phyloP scores from a whole-genome alignment of 2,113 vertebrate species.

The Austrofundulus limnaeus region DNA sequence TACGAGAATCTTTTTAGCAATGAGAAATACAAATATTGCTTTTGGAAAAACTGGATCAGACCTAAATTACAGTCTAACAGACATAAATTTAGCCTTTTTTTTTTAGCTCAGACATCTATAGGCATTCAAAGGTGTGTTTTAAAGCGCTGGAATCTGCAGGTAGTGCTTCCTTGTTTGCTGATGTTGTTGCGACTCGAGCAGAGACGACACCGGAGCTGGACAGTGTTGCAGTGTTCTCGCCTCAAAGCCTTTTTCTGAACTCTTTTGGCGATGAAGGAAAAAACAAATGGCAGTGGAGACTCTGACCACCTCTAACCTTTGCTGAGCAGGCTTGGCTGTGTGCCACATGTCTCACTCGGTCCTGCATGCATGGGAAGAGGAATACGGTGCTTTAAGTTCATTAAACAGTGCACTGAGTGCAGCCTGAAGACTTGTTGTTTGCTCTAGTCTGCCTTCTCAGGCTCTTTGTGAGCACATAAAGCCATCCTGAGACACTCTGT shows the following conservation, averaged over 20 bases:
- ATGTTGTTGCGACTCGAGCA: slow-evolving; percentile 17
- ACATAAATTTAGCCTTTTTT: too few relatives aligned
- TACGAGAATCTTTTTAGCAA: too few relatives aligned
- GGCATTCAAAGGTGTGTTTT: too few relatives aligned
- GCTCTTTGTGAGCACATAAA: slow-evolving; percentile 31
- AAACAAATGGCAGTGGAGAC: slow-evolving; percentile 26
- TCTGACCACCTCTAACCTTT: slow-evolving; percentile 59
- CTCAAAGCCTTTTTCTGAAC: slow-evolving; percentile 17
- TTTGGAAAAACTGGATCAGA: too few relatives aligned
- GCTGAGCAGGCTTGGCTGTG: slow-evolving; percentile 43
- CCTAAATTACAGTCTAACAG: too few relatives aligned
- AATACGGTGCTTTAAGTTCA: slow-evolving; percentile 65
- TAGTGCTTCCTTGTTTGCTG: too few relatives aligned
- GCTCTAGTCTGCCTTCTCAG: slow-evolving; percentile 47
- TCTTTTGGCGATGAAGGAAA: not conserved
- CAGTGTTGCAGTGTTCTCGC: not conserved
- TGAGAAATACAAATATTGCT: too few relatives aligned
- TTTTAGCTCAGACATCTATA: too few relatives aligned
- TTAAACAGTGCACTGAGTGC: slow-evolving; percentile 64
- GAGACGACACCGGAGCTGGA: slow-evolving; percentile 19
- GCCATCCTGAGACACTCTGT: slow-evolving; percentile 13
- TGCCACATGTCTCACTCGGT: slow-evolving; percentile 55
- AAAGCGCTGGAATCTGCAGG: too few relatives aligned
- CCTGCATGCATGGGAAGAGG: slow-evolving; percentile 46
- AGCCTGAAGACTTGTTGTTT: slow-evolving; percentile 58